These are phyloP conservation scores for Elymnias hypermnestra DNA, from an alignment of 1,140 invertebrate genomes.

Conservation along the genomic window DNA sequence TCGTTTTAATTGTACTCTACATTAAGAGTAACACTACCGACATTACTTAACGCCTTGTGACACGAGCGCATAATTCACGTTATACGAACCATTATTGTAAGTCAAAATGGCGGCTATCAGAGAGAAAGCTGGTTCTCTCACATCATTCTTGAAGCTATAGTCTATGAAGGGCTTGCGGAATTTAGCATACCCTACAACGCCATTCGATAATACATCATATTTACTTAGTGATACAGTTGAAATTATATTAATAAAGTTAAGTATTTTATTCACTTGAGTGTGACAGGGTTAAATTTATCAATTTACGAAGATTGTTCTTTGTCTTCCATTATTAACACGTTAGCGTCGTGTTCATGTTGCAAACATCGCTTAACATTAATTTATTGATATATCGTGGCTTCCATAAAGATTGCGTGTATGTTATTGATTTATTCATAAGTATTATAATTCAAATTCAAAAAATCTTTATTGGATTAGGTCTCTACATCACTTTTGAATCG, in stretches of 20 bases:
- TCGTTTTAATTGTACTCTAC: constrained; percentile 51
- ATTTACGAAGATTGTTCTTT: constrained; percentile 66
- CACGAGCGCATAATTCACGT: constrained; percentile 67
- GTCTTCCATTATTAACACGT: constrained; percentile 66
- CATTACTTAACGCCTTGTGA: constrained; percentile 65
- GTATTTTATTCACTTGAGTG: constrained; percentile 37
- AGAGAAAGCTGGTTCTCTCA: constrained; percentile 71
- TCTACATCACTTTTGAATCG: too few species aligned
- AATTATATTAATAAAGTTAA: too few species aligned
- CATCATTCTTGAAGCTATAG: constrained; percentile 69
- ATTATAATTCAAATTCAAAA: too few species aligned
- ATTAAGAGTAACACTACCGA: constrained; percentile 56
- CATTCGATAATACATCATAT: too few species aligned
- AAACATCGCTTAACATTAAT: constrained; percentile 56
- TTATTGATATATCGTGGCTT: constrained; percentile 35
- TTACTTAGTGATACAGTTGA: too few species aligned
- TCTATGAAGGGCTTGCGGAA: constrained; percentile 50
- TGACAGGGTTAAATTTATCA: constrained; percentile 67
- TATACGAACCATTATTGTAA: constrained; percentile 67
- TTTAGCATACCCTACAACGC: constrained; percentile 28
- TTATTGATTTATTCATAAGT: too few species aligned
- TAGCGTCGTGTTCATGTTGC: constrained; percentile 42
- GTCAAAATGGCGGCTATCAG: constrained; percentile 74
- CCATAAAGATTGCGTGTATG: too few species aligned
- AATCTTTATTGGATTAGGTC: too few species aligned